Evolutionary conservation across 1,140 invertebrate species (phyloP).

Genomic region (Zaprionus ghesquierei): DNA sequence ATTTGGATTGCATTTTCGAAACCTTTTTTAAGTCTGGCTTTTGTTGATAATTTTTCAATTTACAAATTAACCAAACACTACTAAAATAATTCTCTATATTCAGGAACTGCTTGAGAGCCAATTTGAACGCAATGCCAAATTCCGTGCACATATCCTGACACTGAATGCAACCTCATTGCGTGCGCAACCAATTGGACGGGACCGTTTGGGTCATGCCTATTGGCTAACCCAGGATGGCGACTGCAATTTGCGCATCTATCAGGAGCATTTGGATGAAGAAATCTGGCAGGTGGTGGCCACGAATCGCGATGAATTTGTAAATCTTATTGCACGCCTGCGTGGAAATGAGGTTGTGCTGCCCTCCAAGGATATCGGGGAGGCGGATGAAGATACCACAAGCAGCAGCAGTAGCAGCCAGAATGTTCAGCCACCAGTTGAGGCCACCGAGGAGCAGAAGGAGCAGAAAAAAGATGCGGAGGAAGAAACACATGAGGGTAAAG

Average conservation of each 20-base stretch:
- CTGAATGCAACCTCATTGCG: slow-evolving; percentile 90
- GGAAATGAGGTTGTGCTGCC: slow-evolving; percentile 86
- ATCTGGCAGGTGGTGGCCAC: slow-evolving; percentile 96
- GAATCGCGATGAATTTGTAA: slow-evolving; percentile 89
- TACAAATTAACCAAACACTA: not conserved
- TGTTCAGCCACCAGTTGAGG: slow-evolving; percentile 75
- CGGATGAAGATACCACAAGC: slow-evolving; percentile 87
- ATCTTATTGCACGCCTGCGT: slow-evolving; percentile 88
- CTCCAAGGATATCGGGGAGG: slow-evolving; percentile 84
- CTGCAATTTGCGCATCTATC: slow-evolving; percentile 94
- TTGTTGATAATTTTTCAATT: slow-evolving; percentile 2
- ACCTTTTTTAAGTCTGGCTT: not conserved
- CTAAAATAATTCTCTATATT: not conserved
- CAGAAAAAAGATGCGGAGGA: slow-evolving; percentile 41
- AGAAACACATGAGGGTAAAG: slow-evolving; percentile 33
- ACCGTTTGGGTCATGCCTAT: slow-evolving; percentile 94
- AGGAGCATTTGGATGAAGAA: slow-evolving; percentile 97
- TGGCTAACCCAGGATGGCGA: slow-evolving; percentile 96
- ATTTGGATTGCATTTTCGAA: not conserved
- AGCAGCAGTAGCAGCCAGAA: slow-evolving; percentile 82
- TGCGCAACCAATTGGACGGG: slow-evolving; percentile 93
- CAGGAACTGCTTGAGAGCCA: slow-evolving; percentile 95
- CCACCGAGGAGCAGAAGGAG: slow-evolving; percentile 57
- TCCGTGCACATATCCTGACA: slow-evolving; percentile 95
- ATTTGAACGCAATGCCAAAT: slow-evolving; percentile 96